A percentile compares a stretch with the other conserved stretches of the same genome.
phyloP scores from a whole-genome alignment of 1,140 invertebrate genomes.

The Temnothorax curvispinosus region DNA sequence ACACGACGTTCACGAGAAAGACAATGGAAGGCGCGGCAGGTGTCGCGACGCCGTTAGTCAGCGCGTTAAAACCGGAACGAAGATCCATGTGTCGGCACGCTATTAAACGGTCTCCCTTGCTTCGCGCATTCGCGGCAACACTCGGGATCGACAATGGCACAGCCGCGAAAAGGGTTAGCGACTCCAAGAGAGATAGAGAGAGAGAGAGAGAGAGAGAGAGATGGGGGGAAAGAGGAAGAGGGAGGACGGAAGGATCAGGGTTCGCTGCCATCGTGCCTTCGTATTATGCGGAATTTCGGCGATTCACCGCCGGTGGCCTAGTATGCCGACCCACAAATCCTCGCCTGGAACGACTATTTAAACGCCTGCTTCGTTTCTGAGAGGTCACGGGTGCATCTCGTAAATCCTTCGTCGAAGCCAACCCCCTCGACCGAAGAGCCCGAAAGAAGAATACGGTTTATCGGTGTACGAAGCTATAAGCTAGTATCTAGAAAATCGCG shows the following conservation, averaged over 20 bases:
- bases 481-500: background rate
- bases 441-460: slow-evolving; percentile 14
- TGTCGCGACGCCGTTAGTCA: slow-evolving; percentile 56
- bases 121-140: slow-evolving; percentile 24
- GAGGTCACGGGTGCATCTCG: slow-evolving; percentile 59
- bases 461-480: background rate
- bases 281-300: slow-evolving; percentile 57
- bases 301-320: slow-evolving; percentile 39
- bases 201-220: background rate
- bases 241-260: slow-evolving; percentile 6
- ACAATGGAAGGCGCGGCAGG: slow-evolving; percentile 47
- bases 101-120: slow-evolving; percentile 66
- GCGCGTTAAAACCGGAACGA: slow-evolving; percentile 67
- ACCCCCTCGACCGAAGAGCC: background rate
- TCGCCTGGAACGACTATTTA: slow-evolving; percentile 62
- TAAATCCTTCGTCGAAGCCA: slow-evolving; percentile 39
- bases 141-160: slow-evolving; percentile 43
- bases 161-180: slow-evolving; percentile 2
- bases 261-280: slow-evolving; percentile 24
- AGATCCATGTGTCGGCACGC: slow-evolving; percentile 62
- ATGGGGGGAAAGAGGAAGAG: background rate
- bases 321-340: slow-evolving; percentile 67
- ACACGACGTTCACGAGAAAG: background rate
- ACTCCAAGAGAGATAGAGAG: slow-evolving; percentile 1
- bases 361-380: slow-evolving; percentile 57